Conservation (phyloP, 2,797 vertebrate species). For the Xiphophorus birchmanni region DNA sequence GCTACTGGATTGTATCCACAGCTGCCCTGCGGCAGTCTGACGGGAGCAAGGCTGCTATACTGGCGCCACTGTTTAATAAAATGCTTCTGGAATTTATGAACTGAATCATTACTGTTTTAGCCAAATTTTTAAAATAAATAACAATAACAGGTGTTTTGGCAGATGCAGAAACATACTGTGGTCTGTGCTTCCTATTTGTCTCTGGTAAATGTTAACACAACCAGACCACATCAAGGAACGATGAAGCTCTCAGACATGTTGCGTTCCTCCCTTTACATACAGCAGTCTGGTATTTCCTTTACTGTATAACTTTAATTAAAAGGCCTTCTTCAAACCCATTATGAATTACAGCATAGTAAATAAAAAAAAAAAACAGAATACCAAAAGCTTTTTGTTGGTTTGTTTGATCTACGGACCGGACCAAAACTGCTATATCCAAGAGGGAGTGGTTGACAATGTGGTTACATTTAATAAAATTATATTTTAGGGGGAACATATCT, state of each 20-base stretch:
- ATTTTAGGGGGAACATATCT: slow-evolving; percentile 16
- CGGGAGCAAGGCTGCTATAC: no score
- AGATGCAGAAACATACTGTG: slow-evolving; percentile 25
- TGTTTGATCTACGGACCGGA: slow-evolving; percentile 49
- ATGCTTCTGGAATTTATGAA: slow-evolving; percentile 27
- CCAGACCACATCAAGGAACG: slow-evolving; percentile 57
- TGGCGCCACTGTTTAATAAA: slow-evolving; percentile 11
- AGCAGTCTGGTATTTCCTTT: slow-evolving; percentile 7
- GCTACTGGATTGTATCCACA: no score
- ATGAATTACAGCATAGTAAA: slow-evolving; percentile 29
- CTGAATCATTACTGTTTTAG: slow-evolving; percentile 32
- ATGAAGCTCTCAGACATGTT: slow-evolving; percentile 22
- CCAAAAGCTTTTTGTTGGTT: slow-evolving; percentile 35
- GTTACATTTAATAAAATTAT: slow-evolving; percentile 25
- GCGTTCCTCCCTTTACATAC: slow-evolving; percentile 2
- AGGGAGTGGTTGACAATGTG: slow-evolving; percentile 42
- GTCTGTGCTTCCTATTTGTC: slow-evolving; percentile 51
- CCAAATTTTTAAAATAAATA: neutral
- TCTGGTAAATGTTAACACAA: slow-evolving; percentile 47
- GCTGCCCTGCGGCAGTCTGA: no score
- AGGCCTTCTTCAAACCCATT: slow-evolving; percentile 27
- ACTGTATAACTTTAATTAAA: slow-evolving; percentile 49
- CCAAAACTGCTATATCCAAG: neutral
- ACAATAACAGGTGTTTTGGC: slow-evolving; percentile 58
- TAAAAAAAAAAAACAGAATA: slow-evolving; percentile 29